phyloP scores from a whole-genome alignment of 2,113 vertebrate genomes.

The Excalfactoria chinensis region DNA sequence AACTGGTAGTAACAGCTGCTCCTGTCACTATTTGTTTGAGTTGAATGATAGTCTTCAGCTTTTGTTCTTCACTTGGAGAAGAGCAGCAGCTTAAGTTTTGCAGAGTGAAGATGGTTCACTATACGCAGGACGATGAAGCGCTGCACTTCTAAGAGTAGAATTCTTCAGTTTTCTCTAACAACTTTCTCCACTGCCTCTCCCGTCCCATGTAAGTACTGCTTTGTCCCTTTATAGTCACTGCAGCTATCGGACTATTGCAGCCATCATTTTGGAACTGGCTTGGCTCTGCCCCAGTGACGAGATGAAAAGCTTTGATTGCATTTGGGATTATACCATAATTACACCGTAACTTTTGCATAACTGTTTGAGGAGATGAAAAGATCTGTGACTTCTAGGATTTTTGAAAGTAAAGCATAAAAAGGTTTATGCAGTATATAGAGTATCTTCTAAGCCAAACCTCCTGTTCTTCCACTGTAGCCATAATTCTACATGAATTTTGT shows the following conservation, averaged over 20 bases:
- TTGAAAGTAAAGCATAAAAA: constrained; percentile 31
- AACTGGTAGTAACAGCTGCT: rapidly evolving
- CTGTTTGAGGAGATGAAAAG: constrained; percentile 61
- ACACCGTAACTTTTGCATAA: constrained; percentile 40
- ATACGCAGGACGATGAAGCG: not conserved
- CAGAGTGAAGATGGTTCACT: not conserved
- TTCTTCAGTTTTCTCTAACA: not conserved
- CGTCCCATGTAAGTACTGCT: not conserved
- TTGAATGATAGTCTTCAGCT: not conserved
- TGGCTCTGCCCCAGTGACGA: not conserved
- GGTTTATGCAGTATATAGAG: not conserved
- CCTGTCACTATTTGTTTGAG: not conserved
- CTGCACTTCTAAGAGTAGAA: not conserved
- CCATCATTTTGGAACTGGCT: not conserved
- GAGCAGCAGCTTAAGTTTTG: not conserved
- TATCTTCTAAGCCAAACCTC: constrained; percentile 13
- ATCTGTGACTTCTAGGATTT: constrained; percentile 10
- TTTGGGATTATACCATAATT: constrained; percentile 13
- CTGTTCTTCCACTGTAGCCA: not conserved
- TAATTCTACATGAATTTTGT: constrained; percentile 21
- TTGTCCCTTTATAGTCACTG: not conserved
- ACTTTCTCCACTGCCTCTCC: not conserved
- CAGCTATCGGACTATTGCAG: not conserved
- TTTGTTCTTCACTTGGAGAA: not conserved
- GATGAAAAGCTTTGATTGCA: constrained; percentile 56